Base-by-base conservation (phyloP, 2,797 vertebrate species). In the Sandelia bainsii region DNA sequence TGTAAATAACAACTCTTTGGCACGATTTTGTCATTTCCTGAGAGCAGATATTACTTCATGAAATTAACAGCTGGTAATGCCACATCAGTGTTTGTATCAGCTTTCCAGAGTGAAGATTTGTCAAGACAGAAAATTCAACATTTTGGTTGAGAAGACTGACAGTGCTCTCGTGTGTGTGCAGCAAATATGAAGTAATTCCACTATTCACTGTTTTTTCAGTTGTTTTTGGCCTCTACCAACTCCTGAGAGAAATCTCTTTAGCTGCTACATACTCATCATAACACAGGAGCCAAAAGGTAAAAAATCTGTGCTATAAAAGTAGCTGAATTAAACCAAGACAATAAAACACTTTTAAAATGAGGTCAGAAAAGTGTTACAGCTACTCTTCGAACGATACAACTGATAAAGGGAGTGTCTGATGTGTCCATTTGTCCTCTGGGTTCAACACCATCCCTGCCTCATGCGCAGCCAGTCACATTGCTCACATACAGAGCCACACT, bases 401-500 rank as follows among this genome's bases (percentile, higher is more conserved):
- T 29, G 79, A 80, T 59, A 46, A 19, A 65, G 72, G 69, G 29
- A 51, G 50, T 46, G 65, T 70, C 59, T 45, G 68, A 64, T 68
- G 63, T 49, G 16, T 72, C 72, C 78, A 81, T 82, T 84, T 87
- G 81, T 88, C 69, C 32, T 56, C 51, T 0, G 40, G 76, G 39
- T 65, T 68, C 10, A 69, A 57, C 73, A 17, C 58, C 75, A 65
- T 57, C 75, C 61, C 80, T 54, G 74, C 80, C 80, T 83, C 74
- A 72, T 67, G 60, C 67, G 69, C 78, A 46, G 66, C 73, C 74
- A 64, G 67, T 72, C 72, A 80, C 93, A 92, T 93, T 91, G 82
- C 82, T 92, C 75, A 87, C 89, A 92, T 89, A 85, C 67, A 78
- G 48, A 63, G 77, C 82, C 86, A 27, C 69, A 49, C 76, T 73